Conservation (phyloP, 2,113 vertebrate species). For the Campylomormyrus tamandua region DNA sequence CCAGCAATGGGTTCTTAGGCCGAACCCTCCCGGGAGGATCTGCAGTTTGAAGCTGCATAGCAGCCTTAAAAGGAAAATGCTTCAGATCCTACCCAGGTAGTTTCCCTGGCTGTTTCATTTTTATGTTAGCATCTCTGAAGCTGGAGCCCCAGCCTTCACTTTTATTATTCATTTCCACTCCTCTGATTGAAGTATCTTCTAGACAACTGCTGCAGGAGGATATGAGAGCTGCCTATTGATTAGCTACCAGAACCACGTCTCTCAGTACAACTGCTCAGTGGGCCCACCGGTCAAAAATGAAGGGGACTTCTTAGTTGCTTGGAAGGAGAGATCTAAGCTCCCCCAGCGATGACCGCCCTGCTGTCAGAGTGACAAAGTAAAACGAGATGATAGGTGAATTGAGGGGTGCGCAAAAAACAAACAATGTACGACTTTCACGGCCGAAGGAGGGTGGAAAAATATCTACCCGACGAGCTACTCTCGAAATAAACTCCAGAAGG, state of each 20-base stretch:
- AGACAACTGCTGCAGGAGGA: not conserved
- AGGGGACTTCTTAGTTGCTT: not conserved
- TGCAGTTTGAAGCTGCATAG: not conserved
- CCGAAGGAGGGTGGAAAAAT: not conserved
- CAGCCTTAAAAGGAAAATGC: not conserved
- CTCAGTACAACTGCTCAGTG: not conserved
- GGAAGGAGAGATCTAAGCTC: not conserved
- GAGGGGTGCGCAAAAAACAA: conserved; percentile 11
- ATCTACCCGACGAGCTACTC: conserved; percentile 1
- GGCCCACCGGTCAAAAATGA: not conserved
- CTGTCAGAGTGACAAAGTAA: conserved; percentile 12
- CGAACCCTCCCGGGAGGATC: not conserved
- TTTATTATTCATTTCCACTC: conserved; percentile 5
- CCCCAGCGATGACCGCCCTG: not conserved
- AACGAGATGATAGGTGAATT: conserved; percentile 6
- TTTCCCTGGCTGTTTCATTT: not conserved
- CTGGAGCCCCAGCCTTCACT: not conserved
- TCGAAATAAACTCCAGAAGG: not conserved
- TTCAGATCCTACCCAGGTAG: not conserved
- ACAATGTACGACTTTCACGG: conserved; percentile 10
- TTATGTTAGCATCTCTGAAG: not conserved
- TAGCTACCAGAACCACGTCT: not conserved
- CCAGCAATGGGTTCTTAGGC: not conserved
- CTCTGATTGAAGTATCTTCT: conserved; percentile 1
- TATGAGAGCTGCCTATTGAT: not conserved